Evolutionary conservation across 1,140 invertebrate genomes (phyloP).

Genomic region (Arion vulgaris): DNA sequence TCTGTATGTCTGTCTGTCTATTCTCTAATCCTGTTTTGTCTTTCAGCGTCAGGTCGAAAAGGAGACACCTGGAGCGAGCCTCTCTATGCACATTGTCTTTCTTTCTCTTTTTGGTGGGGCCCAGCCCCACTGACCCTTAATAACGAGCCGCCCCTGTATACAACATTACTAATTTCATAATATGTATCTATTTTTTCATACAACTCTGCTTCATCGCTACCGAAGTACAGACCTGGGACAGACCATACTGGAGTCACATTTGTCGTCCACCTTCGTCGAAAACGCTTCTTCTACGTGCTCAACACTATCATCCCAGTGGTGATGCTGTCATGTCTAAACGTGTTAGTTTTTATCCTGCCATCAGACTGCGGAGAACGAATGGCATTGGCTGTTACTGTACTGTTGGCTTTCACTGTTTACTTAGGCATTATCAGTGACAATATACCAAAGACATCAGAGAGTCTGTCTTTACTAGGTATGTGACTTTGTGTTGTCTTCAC

Average conservation of each 20-base stretch:
- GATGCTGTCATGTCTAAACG: conserved; percentile 76
- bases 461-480: conserved; percentile 71
- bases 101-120: too few relatives aligned
- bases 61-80: too few relatives aligned
- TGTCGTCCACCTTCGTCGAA: conserved; percentile 50
- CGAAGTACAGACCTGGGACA: conserved; percentile 33
- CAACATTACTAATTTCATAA: too few relatives aligned
- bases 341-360: conserved; percentile 77
- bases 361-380: conserved; percentile 77
- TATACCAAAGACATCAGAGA: conserved; percentile 76
- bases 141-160: too few relatives aligned
- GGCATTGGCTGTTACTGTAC: conserved; percentile 75
- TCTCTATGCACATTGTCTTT: too few relatives aligned
- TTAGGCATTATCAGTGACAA: conserved; percentile 77
- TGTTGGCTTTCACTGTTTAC: conserved; percentile 77
- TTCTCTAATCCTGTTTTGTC: too few relatives aligned
- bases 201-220: too few relatives aligned
- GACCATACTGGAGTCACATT: conserved; percentile 52
- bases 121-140: too few relatives aligned
- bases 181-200: too few relatives aligned
- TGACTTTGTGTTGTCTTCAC: neutral
- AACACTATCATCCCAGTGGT: conserved; percentile 77
- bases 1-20: too few relatives aligned
- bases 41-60: too few relatives aligned
- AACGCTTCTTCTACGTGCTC: conserved; percentile 72